A percentile compares a stretch with the other conserved stretches of the same genome.
phyloP scores from a whole-genome alignment of 2,113 vertebrate genomes.

The Eolophus roseicapilla region DNA sequence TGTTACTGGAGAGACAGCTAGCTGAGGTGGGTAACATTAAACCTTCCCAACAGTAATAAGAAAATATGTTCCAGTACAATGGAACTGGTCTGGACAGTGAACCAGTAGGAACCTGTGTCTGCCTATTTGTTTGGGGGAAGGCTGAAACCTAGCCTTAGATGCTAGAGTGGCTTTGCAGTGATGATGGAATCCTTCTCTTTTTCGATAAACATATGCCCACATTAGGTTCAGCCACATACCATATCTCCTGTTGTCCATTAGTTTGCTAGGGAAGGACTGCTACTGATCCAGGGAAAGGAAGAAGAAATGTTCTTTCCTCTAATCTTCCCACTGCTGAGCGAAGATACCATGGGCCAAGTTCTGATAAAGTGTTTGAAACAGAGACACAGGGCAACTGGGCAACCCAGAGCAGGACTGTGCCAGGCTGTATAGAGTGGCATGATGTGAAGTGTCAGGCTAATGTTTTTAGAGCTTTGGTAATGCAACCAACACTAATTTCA shows the following conservation, averaged over 20 bases:
- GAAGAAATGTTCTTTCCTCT: not conserved
- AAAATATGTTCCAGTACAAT: not conserved
- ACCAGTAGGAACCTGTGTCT: not conserved
- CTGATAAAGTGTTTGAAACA: not conserved
- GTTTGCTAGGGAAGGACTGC: not conserved
- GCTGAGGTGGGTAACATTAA: not conserved
- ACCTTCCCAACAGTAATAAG: not conserved
- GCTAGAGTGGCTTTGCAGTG: not conserved
- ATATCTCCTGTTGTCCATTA: not conserved
- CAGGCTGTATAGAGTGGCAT: not conserved
- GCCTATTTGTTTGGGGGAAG: not conserved
- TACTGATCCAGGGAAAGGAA: not conserved
- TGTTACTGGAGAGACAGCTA: not conserved
- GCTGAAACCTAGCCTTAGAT: not conserved
- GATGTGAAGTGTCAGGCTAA: not conserved
- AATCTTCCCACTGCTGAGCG: not conserved
- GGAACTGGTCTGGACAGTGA: not conserved
- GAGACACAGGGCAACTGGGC: accelerated
- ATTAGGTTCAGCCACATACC: not conserved
- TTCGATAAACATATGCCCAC: accelerated
- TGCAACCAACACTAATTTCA: not conserved
- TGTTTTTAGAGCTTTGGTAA: not conserved
- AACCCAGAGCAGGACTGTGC: not conserved
- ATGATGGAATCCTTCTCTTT: not conserved
- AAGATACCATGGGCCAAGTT: not conserved